Evolutionary conservation across 2,113 vertebrate species (phyloP), one percentile per base, ranked within the genome.

Genomic region (Geococcyx californianus): DNA sequence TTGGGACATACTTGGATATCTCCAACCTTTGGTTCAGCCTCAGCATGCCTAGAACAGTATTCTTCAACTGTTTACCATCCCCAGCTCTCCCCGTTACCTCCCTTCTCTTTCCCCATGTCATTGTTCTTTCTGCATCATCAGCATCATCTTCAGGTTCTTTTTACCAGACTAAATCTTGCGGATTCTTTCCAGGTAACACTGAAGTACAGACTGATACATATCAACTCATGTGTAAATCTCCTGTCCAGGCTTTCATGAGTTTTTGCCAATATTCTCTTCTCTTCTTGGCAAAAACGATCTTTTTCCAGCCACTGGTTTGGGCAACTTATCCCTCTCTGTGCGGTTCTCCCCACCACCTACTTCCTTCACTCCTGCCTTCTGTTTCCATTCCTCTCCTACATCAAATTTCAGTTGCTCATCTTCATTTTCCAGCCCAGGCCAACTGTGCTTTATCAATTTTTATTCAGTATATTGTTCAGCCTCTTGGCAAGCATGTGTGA

Each of bases 261-360:
- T 86, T 94, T 93, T 89, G 40, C 83, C 84, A 87, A 95, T 44
- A 92, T 77, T 66, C 63, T 94, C n/a, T 66, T 87, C 25, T 13
- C 16, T 58, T 26, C 73, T 84, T 81, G 69, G 89, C 38, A 84
- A 85, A 94, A 91, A 3, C n/a, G 58, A 36, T 33, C 6, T 34
- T 84, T 66, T 70, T 49, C 63, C 72, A 87, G 69, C 8, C 47
- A 51, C 11, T 51, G 55, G 17, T 70, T 66, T 62, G 38, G 76
- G 25, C 31, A 75, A 86, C 18, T 68, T 74, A 63, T 13, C 38
- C 26, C 28, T 40, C 14, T 68, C n/a, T 70, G 45, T 40, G 31
- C 36, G 66, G 13, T 17, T 24, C 40, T 78, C 75, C 16, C 31
- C 9, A 38, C 38, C 63, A 23, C 68, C 38, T 59, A 25, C 67